Percentiles rank a stretch among this genome's conserved stretches.
Evolutionary conservation across 30 jellyfish, hydroid and myxozoan genomes (phyloP).

Genomic region (Aurelia aurita complex sp. Pacific): DNA sequence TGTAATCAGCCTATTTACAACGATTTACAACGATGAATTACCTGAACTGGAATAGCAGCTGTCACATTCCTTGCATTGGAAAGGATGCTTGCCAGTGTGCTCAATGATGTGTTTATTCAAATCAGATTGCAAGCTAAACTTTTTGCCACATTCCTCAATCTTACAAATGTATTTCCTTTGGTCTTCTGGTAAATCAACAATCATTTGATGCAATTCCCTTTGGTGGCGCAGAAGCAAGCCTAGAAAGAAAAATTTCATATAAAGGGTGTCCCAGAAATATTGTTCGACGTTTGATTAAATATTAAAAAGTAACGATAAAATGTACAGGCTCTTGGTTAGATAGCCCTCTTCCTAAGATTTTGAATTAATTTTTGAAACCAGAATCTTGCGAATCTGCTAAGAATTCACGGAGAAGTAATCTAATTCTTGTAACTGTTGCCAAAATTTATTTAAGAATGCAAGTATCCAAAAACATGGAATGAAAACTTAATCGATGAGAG

Average conservation of each 20-base stretch:
- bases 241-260: background rate
- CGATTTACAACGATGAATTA: background rate
- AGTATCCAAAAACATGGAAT: too few relatives aligned
- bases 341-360: too few relatives aligned
- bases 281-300: too few relatives aligned
- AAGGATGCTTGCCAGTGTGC: conserved; percentile 69
- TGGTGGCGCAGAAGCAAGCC: conserved; percentile 65
- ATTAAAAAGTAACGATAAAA: background rate
- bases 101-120: conserved; percentile 51
- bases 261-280: background rate
- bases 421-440: too few relatives aligned
- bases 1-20: too few relatives aligned
- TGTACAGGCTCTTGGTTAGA: too few relatives aligned
- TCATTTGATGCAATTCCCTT: conserved; percentile 61
- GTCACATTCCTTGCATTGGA: conserved; percentile 56
- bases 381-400: too few relatives aligned
- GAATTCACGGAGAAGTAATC: background rate
- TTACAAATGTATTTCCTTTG: conserved; percentile 42
- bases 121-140: conserved; percentile 63
- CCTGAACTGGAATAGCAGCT: conserved; percentile 67
- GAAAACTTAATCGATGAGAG: too few relatives aligned
- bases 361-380: too few relatives aligned
- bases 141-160: conserved; percentile 52
- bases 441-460: too few relatives aligned
- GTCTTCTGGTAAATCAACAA: conserved; percentile 37